Evolutionary conservation across 64 coral and sea anemone species (phyloP), one percentile per base, ranked within the genome.

Genomic region (Dendronephthya gigantea): DNA sequence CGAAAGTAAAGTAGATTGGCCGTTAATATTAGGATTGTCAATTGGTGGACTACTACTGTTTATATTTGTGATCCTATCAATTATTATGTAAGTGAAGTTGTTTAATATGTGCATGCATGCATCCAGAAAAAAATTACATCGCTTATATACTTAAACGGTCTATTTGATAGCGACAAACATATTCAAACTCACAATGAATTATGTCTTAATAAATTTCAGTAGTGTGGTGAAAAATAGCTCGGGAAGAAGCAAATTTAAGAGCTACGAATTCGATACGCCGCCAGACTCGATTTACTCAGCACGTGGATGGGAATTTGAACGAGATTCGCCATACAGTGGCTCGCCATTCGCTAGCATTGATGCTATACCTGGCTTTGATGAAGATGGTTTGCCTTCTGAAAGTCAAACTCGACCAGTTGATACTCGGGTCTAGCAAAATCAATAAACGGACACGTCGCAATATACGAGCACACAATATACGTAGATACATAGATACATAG

Each of bases 341-440:
- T 79, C 72, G 29, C 72, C 72, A 15, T 79, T 79, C 17, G 32
- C 30, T 9, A 79, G 72, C 28, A 79, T 79, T 35, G 72, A 79
- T 17, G 36, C 72, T 0, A 79, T 79, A 79, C 72, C 72, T 79
- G 72, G 72, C 15, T 79, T 79, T 39, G 72, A 79, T 79, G 72
- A 79, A 79, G 72, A 79, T 79, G 72, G 72, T 9, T 39, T 79
- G 29, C 72, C 72, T 34, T 34, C 36, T 33, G 72, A 74, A n/a
- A n/a, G n/a, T n/a, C n/a, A 45, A 33, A 17, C 29, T n/a, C 72
- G 36, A 19, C 72, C 72, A 79, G 7, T 33, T 0, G 36, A 79
- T 12, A 36, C 30, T 9, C 72, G 15, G 9, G 30, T 79, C 34
- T 79, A 79, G 15, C 2, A 29, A 35, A 79, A 4, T 2, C 12